Base-by-base conservation (phyloP, 1,140 invertebrate genomes). In the Papilio dardanus region DNA sequence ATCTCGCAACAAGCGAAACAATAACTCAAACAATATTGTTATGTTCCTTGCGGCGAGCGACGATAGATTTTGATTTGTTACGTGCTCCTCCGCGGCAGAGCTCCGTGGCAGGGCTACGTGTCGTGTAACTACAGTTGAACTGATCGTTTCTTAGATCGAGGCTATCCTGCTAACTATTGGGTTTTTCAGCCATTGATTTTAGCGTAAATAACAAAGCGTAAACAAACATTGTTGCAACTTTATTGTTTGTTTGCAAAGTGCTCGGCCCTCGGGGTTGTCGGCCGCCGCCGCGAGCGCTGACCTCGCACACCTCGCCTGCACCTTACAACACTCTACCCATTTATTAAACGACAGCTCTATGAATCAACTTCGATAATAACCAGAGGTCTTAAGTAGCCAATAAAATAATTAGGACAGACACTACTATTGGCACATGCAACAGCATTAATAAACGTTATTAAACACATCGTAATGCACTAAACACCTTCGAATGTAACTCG, bases 221-320 rank as follows among this genome's bases (percentile, higher is more conserved):
- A 24, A 69, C 19, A 69, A 7, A 40, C 35, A 40, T 21, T 5
- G n/a, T 42, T 37, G 67, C 35, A 69, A 19, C n/a, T 42, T 69
- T 69, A 69, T 69, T 46, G 67, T 69, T 68, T 37, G n/a, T 37
- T 21, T 24, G 35, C 7, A n/a, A 42, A 42, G 37, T 42, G 8
- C 19, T 42, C 37, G 37, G 14, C 21, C 37, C 24, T 8, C 35
- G 19, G 19, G 67, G 67, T 40, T 28, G 37, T 69, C 19, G 37
- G 8, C 21, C 67, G 66, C 37, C n/a, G 37, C 8, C 14, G 35
- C 67, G 35, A 24, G 21, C 67, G 67, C 28, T 42, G 67, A 69
- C 67, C 67, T 16, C 16, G 8, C 67, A 35, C 21, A 67, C 33
- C 8, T 67, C 33, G 33, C 66, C 31, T 37, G 19, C 30, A 68